These are phyloP conservation scores for Sclerurus mexicanus DNA, from an alignment of 2,113 vertebrate species.

Conservation along the genomic window DNA sequence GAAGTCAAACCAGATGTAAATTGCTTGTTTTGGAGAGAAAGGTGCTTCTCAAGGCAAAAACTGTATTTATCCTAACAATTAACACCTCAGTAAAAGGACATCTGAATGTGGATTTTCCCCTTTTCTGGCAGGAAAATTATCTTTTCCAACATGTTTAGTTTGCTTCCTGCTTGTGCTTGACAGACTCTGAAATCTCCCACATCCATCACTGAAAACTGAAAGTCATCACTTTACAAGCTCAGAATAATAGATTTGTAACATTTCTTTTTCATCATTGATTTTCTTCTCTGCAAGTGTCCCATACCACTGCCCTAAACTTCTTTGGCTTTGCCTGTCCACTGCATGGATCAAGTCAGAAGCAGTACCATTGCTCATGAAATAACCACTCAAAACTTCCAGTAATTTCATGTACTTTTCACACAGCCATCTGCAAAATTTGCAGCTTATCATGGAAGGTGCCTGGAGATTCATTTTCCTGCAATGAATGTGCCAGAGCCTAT, in stretches of 20 bases:
- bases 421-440: background rate
- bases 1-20: background rate
- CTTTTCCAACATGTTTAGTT: background rate
- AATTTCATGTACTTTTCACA: background rate
- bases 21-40: conserved; percentile 3
- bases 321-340: background rate
- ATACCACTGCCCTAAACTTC: background rate
- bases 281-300: background rate
- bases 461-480: conserved; percentile 3
- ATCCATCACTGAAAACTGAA: background rate
- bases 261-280: background rate
- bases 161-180: background rate
- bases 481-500: background rate
- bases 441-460: background rate
- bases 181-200: background rate
- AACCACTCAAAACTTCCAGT: background rate
- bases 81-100: background rate
- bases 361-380: background rate
- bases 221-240: background rate
- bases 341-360: background rate
- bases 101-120: background rate
- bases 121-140: background rate
- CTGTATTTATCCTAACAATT: conserved; percentile 5
- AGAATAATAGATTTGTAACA: background rate
- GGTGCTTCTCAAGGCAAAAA: background rate